phyloP scores from a whole-genome alignment of 2,113 vertebrate species.

The Zosterops pallidus region DNA sequence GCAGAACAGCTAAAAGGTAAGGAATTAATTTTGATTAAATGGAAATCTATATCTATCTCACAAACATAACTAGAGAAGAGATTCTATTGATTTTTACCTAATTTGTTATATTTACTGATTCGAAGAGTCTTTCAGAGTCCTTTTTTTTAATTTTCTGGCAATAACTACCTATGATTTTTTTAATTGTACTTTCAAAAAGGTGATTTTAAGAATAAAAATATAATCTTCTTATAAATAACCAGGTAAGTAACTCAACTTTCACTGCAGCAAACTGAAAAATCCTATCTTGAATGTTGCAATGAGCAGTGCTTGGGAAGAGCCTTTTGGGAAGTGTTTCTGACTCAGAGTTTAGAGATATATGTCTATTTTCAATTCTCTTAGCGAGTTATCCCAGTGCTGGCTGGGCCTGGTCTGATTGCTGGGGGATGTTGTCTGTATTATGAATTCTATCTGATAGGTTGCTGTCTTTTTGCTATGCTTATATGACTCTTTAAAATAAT shows the following conservation, averaged over 20 bases:
- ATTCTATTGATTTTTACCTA: constrained; percentile 7
- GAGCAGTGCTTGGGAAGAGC: neutral
- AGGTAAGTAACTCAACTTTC: neutral
- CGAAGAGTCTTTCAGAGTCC: neutral
- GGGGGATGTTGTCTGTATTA: rapidly evolving
- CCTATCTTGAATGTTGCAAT: neutral
- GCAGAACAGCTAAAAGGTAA: neutral
- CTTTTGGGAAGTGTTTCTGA: neutral
- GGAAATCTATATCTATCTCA: neutral
- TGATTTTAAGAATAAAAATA: neutral
- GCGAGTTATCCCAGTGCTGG: neutral
- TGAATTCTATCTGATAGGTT: neutral
- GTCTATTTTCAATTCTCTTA: neutral
- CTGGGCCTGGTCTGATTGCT: neutral
- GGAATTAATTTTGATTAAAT: constrained; percentile 37
- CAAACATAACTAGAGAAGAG: neutral
- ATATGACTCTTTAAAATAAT: neutral
- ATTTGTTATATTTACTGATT: neutral
- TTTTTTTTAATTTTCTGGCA: neutral
- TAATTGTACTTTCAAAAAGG: neutral
- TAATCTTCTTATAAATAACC: neutral
- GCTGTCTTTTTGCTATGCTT: neutral
- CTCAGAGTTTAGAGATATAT: neutral
- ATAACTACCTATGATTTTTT: neutral
- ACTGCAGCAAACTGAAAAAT: neutral